Evolutionary conservation across 1,140 invertebrate genomes (phyloP).

Genomic region (Drosophila albomicans): DNA sequence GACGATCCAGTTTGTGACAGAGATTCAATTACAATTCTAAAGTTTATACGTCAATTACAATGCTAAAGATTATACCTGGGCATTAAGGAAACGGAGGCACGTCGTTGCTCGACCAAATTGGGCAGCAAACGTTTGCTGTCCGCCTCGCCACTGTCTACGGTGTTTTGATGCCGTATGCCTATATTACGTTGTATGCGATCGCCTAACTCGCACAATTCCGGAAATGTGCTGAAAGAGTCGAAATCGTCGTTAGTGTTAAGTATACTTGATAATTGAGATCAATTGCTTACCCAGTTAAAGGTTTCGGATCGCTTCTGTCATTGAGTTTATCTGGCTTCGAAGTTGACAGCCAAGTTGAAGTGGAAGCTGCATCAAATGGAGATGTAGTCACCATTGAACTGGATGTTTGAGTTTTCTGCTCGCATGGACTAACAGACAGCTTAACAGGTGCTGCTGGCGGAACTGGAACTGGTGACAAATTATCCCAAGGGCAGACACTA

Average conservation of each 20-base stretch:
- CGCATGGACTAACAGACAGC: constrained; percentile 71
- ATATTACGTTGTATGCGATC: constrained; percentile 87
- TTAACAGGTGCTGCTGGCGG: constrained; percentile 50
- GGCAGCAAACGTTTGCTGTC: constrained; percentile 68
- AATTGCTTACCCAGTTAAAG: constrained; percentile 47
- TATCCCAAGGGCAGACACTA: constrained; percentile 90
- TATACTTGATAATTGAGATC: not conserved
- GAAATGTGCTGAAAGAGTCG: constrained; percentile 87
- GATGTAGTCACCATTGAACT: not conserved
- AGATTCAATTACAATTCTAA: too few species aligned
- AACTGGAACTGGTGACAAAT: constrained; percentile 54
- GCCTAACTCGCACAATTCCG: constrained; percentile 88
- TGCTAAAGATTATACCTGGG: constrained; percentile 56
- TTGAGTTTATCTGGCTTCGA: not conserved
- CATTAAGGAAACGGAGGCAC: constrained; percentile 84
- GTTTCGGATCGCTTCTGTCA: not conserved
- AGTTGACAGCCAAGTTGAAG: not conserved
- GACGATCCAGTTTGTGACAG: too few species aligned
- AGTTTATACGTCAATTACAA: constrained; percentile 37
- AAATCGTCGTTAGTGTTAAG: not conserved
- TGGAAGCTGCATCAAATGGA: constrained; percentile 12
- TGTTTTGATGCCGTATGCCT: constrained; percentile 88
- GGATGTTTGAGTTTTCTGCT: constrained; percentile 49
- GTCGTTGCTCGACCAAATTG: constrained; percentile 77
- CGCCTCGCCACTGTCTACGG: constrained; percentile 86